These are phyloP conservation scores for Meganola albula DNA, from an alignment of 2,888 invertebrate species.

Conservation along the genomic window DNA sequence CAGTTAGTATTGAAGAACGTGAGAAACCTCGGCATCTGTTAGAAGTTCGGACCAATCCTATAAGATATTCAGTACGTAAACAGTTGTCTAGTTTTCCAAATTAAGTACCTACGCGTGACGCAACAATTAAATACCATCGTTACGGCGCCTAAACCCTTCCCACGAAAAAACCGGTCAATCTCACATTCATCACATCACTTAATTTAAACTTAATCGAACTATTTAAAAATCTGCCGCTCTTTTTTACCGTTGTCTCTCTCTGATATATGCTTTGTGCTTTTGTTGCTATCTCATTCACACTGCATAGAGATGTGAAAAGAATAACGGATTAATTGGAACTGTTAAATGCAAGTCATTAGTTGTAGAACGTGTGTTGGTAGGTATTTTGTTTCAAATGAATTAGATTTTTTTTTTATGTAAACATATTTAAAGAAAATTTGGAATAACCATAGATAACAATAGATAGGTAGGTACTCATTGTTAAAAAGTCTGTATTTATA, in stretches of 20 bases:
- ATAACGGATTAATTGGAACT: conserved; percentile 35
- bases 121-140: too few relatives aligned
- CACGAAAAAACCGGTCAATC: conserved; percentile 15
- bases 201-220: conserved; percentile 35
- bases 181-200: conserved; percentile 35
- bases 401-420: conserved; percentile 4
- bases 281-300: conserved; percentile 21
- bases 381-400: conserved; percentile 6
- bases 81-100: too few relatives aligned
- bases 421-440: too few relatives aligned
- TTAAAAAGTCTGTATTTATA: too few relatives aligned
- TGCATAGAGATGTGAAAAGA: conserved; percentile 31
- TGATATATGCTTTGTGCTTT: conserved; percentile 6
- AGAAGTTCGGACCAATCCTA: too few relatives aligned
- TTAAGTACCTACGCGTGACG: too few relatives aligned
- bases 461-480: too few relatives aligned
- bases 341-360: conserved; percentile 37
- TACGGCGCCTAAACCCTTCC: conserved; percentile 8
- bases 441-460: too few relatives aligned
- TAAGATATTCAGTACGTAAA: too few relatives aligned
- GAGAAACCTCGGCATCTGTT: too few relatives aligned
- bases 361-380: conserved; percentile 19
- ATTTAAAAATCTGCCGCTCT: conserved; percentile 34
- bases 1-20: too few relatives aligned
- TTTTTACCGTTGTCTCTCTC: conserved; percentile 28